Evolutionary conservation across 2,888 invertebrate genomes (phyloP).

Genomic region (Acanthosepion pharaonis): DNA sequence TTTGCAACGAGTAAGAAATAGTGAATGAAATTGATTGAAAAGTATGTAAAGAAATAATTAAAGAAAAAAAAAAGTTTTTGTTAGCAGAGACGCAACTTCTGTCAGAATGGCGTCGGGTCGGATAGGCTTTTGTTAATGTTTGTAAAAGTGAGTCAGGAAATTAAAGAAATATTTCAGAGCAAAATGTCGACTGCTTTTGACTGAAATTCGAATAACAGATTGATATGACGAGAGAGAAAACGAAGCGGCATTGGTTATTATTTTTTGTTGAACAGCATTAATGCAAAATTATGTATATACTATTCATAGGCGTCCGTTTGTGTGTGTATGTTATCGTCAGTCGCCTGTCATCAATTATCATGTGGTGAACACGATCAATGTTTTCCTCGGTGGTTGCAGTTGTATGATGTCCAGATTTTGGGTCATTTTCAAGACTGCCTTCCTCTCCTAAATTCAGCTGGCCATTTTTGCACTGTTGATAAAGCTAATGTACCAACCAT

Average conservation of each 20-base stretch:
- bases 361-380: too few species aligned
- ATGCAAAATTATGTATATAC: too few species aligned
- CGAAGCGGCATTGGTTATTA: background rate
- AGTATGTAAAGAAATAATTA: background rate
- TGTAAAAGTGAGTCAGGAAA: background rate
- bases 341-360: too few species aligned
- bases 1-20: background rate
- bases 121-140: background rate
- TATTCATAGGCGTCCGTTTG: too few species aligned
- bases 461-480: too few species aligned
- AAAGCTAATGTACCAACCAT: too few species aligned
- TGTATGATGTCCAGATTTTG: too few species aligned
- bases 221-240: background rate
- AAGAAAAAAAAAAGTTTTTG: background rate
- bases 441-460: too few species aligned
- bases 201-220: background rate
- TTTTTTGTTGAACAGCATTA: background rate
- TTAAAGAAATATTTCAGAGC: background rate
- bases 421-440: too few species aligned
- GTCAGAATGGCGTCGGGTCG: background rate
- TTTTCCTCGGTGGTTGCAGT: too few species aligned
- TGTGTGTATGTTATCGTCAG: too few species aligned
- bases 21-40: background rate
- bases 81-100: background rate
- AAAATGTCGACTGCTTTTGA: background rate